Percentiles rank a stretch among this genome's conserved stretches.
Conservation (phyloP, 1,140 invertebrate genomes). For the Cotesia typhae region DNA sequence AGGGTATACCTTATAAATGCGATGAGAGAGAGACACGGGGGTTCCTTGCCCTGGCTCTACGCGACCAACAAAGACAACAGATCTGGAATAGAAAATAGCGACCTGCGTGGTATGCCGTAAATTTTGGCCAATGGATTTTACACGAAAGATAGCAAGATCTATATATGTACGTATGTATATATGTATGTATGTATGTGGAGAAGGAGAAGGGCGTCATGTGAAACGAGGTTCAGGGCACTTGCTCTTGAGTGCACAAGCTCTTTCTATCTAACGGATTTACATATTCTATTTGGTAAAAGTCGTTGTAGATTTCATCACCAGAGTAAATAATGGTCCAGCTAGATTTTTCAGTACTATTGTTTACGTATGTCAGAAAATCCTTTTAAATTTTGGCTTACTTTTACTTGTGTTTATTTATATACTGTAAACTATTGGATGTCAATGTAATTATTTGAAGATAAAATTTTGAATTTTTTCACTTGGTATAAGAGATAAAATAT, state of each 20-base stretch:
- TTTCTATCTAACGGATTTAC: constrained; percentile 20
- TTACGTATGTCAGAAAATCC: not conserved
- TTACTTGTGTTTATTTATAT: too few species aligned
- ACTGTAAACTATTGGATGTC: too few species aligned
- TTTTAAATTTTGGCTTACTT: not conserved
- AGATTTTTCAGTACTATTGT: not conserved
- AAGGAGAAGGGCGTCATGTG: constrained; percentile 1
- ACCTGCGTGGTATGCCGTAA: constrained; percentile 25
- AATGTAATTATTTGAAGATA: too few species aligned
- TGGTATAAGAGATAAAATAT: too few species aligned
- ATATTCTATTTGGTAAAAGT: constrained; percentile 27
- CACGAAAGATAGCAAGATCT: not conserved
- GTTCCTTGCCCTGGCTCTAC: not conserved
- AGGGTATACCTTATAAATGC: not conserved
- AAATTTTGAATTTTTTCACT: too few species aligned
- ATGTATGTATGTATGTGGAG: not conserved
- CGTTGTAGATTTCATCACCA: constrained; percentile 10
- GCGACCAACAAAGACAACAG: not conserved
- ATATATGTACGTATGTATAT: too few species aligned
- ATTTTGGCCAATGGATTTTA: constrained; percentile 33
- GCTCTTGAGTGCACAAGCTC: constrained; percentile 3
- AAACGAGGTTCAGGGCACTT: constrained; percentile 31
- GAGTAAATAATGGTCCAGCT: not conserved
- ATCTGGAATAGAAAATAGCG: not conserved
- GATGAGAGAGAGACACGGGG: not conserved